Percentiles rank a stretch among this genome's conserved stretches.
Conservation (phyloP, 2,113 vertebrate species). For the Cynoglossus semilaevis region DNA sequence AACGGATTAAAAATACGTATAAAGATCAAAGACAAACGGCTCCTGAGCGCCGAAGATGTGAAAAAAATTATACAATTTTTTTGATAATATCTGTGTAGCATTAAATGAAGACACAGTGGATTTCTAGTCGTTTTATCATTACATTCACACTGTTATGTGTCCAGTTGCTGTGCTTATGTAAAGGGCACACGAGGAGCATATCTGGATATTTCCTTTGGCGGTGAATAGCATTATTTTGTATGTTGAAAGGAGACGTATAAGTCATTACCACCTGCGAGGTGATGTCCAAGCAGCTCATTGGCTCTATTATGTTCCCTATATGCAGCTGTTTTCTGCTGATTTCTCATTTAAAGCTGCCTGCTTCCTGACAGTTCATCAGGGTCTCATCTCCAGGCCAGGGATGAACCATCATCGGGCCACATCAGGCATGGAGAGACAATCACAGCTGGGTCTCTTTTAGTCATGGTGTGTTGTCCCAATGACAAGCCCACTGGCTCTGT, state of each 20-base stretch:
- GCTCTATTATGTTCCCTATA: conserved; percentile 51
- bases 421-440: conserved; percentile 78
- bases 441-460: conserved; percentile 66
- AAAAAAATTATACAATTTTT: conserved; percentile 60
- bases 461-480: conserved; percentile 63
- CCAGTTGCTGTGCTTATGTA: conserved; percentile 30
- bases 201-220: conserved; percentile 15
- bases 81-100: conserved; percentile 62
- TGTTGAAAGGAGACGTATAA: conserved; percentile 31
- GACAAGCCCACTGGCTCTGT: conserved; percentile 64
- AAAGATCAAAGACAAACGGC: conserved; percentile 70
- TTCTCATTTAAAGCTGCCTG: conserved; percentile 73
- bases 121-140: conserved; percentile 75
- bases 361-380: conserved; percentile 69
- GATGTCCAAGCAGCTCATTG: conserved; percentile 35
- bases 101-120: conserved; percentile 61
- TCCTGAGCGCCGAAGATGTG: conserved; percentile 39
- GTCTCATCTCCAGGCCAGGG: conserved; percentile 63
- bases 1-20: conserved; percentile 73
- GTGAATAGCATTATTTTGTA: conserved; percentile 13
- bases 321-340: conserved; percentile 62
- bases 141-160: conserved; percentile 44
- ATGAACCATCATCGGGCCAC: conserved; percentile 72
- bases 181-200: conserved; percentile 13
- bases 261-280: conserved; percentile 47